Evolutionary conservation across 1,140 invertebrate species (phyloP), one percentile per base, ranked within the genome.

Genomic region (Rhizoglyphus robini): DNA sequence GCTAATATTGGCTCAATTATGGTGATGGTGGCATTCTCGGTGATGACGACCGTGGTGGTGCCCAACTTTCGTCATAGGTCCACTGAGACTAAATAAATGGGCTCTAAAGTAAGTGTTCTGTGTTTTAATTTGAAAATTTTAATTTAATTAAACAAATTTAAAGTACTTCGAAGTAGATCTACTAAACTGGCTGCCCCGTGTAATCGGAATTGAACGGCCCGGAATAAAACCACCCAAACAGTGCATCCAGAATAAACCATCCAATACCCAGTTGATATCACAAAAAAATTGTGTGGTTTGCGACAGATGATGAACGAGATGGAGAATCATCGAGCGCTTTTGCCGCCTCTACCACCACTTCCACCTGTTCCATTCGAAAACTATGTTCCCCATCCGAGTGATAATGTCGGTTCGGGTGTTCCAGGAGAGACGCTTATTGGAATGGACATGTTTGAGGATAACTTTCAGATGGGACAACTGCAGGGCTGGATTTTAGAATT

Each of bases 1-100:
- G n/a, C n/a, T n/a, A n/a, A n/a, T n/a, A n/a, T n/a, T 82, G 96
- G 96, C 79, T 97, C 92, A 81, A 97, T 99, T 78, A 99, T 99
- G 96, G 93, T 98, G 79, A 97, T 99, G 92, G 95, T 98, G 77
- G 93, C 94, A 71, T 92, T 95, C 73, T 97, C 93, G 67, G 94
- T 99, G 73, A 90, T 98, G 72, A 94, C 92, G 77, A 98, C 96
- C 65, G 96, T 99, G 72, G 85, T 98, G 73, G 96, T 99, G 74
- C 84, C 99, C 71, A 99, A 98, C 81, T 98, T 96, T 80, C 96
- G 99, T 82, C 94, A 99, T 82, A 84, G 95, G 72, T 92, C 90
- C 75, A 84, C 92, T 68, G 92, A 98, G 77, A 97, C 91, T 67
- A 93, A 98, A 77, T 89, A 94, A 79, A 96, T 99, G 93, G 90